Base-by-base conservation (phyloP, 1,140 invertebrate genomes). In the Anoplophora glabripennis region DNA sequence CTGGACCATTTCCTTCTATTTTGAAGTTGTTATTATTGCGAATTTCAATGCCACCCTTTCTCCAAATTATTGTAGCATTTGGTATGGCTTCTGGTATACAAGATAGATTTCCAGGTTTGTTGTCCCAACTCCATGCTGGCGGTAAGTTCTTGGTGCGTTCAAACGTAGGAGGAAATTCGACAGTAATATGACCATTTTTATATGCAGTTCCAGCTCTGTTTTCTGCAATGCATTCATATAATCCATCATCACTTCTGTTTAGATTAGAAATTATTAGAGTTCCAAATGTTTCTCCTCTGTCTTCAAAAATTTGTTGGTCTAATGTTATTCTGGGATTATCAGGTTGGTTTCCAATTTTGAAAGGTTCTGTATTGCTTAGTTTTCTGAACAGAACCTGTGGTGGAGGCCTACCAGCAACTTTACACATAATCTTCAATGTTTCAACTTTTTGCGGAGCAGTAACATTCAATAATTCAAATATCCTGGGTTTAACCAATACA, bases 11-110 rank as follows among this genome's bases (percentile, higher is more conserved):
- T 0, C 84, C 87, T 33, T 80, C 75, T 37, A 88, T 82, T 33
- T 78, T 76, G 1, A 90, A 79, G 54, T 84, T 83, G 8, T 76
- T 77, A 7, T 81, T 73, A 47, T 84, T 78, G 5, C 79, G 72
- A 15, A 83, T 68, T 54, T 71, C 63, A n/a, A 70, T 55, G 9
- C 61, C 64, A 14, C 63, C 78, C 49, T 80, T 83, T 68, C 80
- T 84, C 93, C 93, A 96, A 59, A 83, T 83, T 60, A 95, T 92
- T 1, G 93, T 94, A 0, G 94, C 93, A 74, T 96, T 95, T 0
- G 94, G 94, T 70, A 96, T 92, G 61, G 89, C 86, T 74, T 90
- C 87, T 9, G 91, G 91, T n/a, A 92, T 79, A 70, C 93, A 96
- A 34, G 88, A 92, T 0, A 96, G 79, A 71, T 96, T 96, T 0